Evolutionary conservation across 2,888 invertebrate species (phyloP), one percentile per base, ranked within the genome.

Genomic region (Corbicula japonica): DNA sequence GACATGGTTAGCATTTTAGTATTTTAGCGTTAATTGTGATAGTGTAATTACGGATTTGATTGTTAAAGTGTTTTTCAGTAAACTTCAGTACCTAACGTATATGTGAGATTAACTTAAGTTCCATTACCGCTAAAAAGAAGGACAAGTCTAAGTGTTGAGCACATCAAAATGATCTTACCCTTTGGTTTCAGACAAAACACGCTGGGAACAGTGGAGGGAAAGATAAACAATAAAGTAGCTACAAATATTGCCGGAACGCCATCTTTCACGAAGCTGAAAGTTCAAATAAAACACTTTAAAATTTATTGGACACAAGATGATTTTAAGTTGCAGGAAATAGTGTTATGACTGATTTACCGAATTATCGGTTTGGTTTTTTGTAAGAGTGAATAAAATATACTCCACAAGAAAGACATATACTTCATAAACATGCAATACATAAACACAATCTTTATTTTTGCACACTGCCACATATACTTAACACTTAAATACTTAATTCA

Each of bases 201-300:
- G 30, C 65, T 56, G 1, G 92, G 94, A 96, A 97, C 87, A 96
- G 96, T 62, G 85, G 97, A 96, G 0, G 98, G 98, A 30, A 98
- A 94, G 32, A 97, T 94, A 93, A 98, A 98, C 93, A 98, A 95
- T 34, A 97, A 94, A 56, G 97, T 94, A 0, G 97, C 97, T 18
- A 98, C 96, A 84, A 97, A 96, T 91, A 97, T 95, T 0, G 97
- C 98, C 15, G 94, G 93, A 0, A 94, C 94, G 0, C 94, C 94
- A 85, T 94, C 94, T 3, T 92, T 91, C 1, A 94, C 90, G 65
- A 86, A 92, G 18, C 93, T 93, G 80, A 15, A 84, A 72, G n/a
- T 35, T 28, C 4, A 54, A 38, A 12, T 23, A 18, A 50, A 6
- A 50, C 18, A 15, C 15, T 50, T 41, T 15, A 10, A 58, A 69